Base-by-base conservation (phyloP, 2,113 vertebrate species). In the Microtus pennsylvanicus region DNA sequence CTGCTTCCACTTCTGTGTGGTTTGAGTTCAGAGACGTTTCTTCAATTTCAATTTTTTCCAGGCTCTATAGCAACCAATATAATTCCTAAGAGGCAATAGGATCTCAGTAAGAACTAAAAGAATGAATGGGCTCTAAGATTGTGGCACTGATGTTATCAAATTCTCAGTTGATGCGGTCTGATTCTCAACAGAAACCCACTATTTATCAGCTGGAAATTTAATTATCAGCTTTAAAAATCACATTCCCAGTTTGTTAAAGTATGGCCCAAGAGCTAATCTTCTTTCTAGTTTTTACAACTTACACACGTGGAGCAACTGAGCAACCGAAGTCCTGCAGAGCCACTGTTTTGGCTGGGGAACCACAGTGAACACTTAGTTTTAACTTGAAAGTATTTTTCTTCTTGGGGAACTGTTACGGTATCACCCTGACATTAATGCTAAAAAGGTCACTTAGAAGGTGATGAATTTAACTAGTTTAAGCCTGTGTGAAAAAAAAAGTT, bases 291-390 rank as follows among this genome's bases (percentile, higher is more conserved):
- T 61, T 86, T 35, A 94, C 35, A 82, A 50, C 75, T 92, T 74
- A 47, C 86, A 86, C 92, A 94, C 38, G 50, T 87, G 33, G 75
- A 76, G 3, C 19, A 69, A 13, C 65, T 22, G 28, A 63, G 72
- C 74, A 91, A 93, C 12, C 65, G 69, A 94, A 74, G n/a, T 81
- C 94, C 19, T 76, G 50, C 77, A 93, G 82, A 93, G 30, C 30
- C 33, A 95, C 13, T 50, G 87, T 85, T 17, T 89, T 93, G 50
- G 42, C 67, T 72, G 9, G 6, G 81, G 82, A 76, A 90, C 14
- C 61, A 45, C 17, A 87, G 26, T 3, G 93, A 83, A 76, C 76
- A 97, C 87, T 96, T 87, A 90, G n/a, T 75, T 94, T 96, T 94
- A 90, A 75, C 55, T 92, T n/a, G 72, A 82, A 93, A 72, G 16